These are phyloP conservation scores for Lordiphosa collinella DNA, from an alignment of 1,140 invertebrate species.

Conservation along the genomic window DNA sequence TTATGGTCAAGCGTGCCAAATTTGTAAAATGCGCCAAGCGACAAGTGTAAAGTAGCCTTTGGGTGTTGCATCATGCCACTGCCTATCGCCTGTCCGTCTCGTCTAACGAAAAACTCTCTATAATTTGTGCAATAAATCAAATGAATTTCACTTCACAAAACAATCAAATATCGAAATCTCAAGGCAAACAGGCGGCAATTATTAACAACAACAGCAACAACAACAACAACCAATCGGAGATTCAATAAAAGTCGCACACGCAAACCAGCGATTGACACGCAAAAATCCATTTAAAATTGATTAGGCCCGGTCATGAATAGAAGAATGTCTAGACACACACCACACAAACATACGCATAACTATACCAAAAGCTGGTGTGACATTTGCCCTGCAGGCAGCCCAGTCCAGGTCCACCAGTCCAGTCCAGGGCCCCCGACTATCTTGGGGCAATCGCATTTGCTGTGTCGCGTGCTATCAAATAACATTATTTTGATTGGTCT, in stretches of 20 bases:
- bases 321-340: conserved; percentile 52
- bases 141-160: conserved; percentile 72
- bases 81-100: neutral
- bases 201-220: conserved; percentile 42
- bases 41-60: conserved; percentile 63
- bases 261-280: conserved; percentile 77
- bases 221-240: conserved; percentile 22
- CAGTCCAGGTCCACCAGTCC: no score
- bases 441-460: conserved; percentile 7
- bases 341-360: conserved; percentile 5
- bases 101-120: conserved; percentile 52
- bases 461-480: conserved; percentile 65
- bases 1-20: conserved; percentile 75
- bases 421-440: neutral
- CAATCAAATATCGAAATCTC: conserved; percentile 55
- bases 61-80: conserved; percentile 48
- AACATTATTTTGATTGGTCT: conserved; percentile 53
- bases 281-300: conserved; percentile 78
- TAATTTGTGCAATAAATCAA: conserved; percentile 77
- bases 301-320: conserved; percentile 49
- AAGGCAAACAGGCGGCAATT: conserved; percentile 66
- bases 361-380: conserved; percentile 47
- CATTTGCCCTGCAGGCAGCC: conserved; percentile 36
- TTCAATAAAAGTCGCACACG: conserved; percentile 72
- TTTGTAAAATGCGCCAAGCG: conserved; percentile 74